Evolutionary conservation across 2,113 vertebrate genomes (phyloP).

Genomic region (Myocastor coypus): DNA sequence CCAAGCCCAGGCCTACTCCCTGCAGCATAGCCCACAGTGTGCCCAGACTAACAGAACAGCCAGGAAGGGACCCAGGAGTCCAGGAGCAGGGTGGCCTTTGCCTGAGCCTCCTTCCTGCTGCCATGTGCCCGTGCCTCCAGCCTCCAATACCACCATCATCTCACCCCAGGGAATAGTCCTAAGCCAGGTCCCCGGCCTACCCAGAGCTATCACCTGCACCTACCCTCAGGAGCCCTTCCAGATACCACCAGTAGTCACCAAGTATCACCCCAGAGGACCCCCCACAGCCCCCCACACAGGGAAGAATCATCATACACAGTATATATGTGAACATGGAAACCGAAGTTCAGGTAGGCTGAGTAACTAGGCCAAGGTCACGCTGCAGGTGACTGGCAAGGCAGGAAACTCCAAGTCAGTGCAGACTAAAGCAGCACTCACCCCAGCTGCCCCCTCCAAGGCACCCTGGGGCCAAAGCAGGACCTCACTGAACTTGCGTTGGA

Average conservation of each 20-base stretch:
- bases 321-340: constrained; percentile 30
- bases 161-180: background rate
- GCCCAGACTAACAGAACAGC: background rate
- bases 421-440: background rate
- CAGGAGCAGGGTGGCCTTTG: background rate
- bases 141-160: background rate
- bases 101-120: background rate
- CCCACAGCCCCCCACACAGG: background rate
- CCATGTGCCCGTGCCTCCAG: background rate
- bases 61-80: background rate
- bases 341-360: background rate
- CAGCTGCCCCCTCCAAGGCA: background rate
- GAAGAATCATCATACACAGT: background rate
- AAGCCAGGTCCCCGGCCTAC: too few relatives aligned
- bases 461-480: constrained; percentile 41
- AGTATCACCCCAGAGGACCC: background rate
- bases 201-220: background rate
- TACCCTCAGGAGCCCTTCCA: too few relatives aligned
- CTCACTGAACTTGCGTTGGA: constrained; percentile 40
- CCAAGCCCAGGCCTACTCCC: background rate
- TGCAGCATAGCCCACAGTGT: background rate
- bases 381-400: background rate
- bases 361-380: constrained; percentile 41
- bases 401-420: constrained; percentile 1
- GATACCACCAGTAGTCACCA: background rate